Evolutionary conservation across 2,797 vertebrate species (phyloP), one percentile per base, ranked within the genome.

Genomic region (Lemur catta): DNA sequence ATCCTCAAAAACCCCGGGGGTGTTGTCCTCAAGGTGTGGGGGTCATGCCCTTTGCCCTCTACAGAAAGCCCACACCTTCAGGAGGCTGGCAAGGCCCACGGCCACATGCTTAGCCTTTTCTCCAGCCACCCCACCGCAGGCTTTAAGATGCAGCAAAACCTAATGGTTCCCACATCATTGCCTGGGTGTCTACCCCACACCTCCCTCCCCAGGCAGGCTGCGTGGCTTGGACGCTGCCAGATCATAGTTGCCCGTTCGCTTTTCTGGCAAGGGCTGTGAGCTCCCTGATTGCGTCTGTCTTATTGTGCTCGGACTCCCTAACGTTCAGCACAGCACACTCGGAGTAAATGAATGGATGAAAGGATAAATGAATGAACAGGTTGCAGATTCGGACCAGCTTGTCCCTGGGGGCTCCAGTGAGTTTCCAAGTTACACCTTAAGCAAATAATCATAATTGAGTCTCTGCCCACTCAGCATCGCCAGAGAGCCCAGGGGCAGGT

Each of bases 291-390:
- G 30, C 52, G 35, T 8, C 76, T 13, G 17, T 35, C 72, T 75
- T 14, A 33, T 4, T 35, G 15, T 18, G 4, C 38, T 28, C 6
- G 7, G 43, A 30, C 86, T 57, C 52, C 52, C 33, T 82, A 14
- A 17, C 0, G 7, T 48, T 50, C 33, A 35, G 65, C 26, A 30
- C 2, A 22, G 65, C 7, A 1, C 69, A 14, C n/a, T 2, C 1
- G 24, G 72, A 63, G 26, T 78, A 20, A 78, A 14, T 38, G 35
- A 79, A 10, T 76, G 46, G 48, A 59, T 24, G 28, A 80, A 15
- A 41, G 46, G 61, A 57, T 41, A 35, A 88, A 69, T 12, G 55
- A 41, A 67, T 12, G n/a, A 65, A 26, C 20, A 74, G 20, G 22
- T 41, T 71, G 57, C 55, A 48, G 33, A n/a, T 67, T 38, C 59